A percentile compares a stretch with the other conserved stretches of the same genome.
Conservation (phyloP, 2,797 vertebrate species). For the Gadopsis marmoratus region DNA sequence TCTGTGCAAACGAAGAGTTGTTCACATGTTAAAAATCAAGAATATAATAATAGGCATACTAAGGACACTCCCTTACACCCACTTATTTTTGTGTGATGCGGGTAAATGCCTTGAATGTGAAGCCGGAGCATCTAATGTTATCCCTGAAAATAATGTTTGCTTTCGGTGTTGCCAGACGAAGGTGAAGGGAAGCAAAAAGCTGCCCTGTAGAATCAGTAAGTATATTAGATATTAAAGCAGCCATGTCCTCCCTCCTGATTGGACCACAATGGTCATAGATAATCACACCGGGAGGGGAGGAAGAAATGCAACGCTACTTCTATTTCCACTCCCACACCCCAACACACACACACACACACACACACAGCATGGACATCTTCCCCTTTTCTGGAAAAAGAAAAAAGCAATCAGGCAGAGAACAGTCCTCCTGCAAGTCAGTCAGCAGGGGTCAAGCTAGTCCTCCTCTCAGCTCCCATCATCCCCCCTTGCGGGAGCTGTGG, state of each 20-base stretch:
- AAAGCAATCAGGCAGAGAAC: slow-evolving; percentile 66
- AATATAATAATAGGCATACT: slow-evolving; percentile 41
- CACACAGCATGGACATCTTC: slow-evolving; percentile 11
- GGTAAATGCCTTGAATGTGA: slow-evolving; percentile 25
- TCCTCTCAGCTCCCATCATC: slow-evolving; percentile 34
- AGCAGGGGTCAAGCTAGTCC: slow-evolving; percentile 50
- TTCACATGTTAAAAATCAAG: slow-evolving; percentile 70
- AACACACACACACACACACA: no score
- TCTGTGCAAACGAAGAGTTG: slow-evolving; percentile 73
- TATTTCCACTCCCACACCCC: slow-evolving; percentile 23
- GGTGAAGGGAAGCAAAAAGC: slow-evolving; percentile 64
- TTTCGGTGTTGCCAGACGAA: slow-evolving; percentile 39
- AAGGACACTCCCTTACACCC: slow-evolving; percentile 38
- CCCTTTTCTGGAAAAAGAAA: slow-evolving; percentile 18
- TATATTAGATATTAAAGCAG: slow-evolving; percentile 49
- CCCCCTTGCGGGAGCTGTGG: slow-evolving; percentile 3
- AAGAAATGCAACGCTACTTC: slow-evolving; percentile 37
- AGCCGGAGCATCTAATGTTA: slow-evolving; percentile 35
- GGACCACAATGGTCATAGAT: slow-evolving; percentile 30
- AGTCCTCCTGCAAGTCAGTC: slow-evolving; percentile 39
- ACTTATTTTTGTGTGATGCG: slow-evolving; percentile 21
- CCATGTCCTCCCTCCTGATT: slow-evolving; percentile 35
- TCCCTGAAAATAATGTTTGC: slow-evolving; percentile 55
- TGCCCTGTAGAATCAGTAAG: slow-evolving; percentile 66
- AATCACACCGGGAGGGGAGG: slow-evolving; percentile 31